Evolutionary conservation across 2,113 vertebrate genomes (phyloP).

Genomic region (Syrmaticus mikado): DNA sequence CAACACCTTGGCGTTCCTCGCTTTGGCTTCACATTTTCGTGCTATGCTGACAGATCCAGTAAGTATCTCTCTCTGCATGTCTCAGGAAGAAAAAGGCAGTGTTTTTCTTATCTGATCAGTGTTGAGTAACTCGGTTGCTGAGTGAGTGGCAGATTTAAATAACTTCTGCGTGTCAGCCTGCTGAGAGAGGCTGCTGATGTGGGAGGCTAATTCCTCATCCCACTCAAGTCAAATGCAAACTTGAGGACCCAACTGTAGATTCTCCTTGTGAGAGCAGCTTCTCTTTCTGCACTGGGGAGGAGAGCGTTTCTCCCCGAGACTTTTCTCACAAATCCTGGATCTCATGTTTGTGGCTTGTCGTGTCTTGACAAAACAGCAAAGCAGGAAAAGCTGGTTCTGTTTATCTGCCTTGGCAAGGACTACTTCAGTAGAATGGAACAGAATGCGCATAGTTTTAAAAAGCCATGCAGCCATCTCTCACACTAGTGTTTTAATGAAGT

Average conservation of each 20-base stretch:
- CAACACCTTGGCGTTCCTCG: conserved; percentile 92
- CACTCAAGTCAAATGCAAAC: background rate
- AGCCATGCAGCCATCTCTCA: background rate
- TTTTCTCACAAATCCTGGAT: background rate
- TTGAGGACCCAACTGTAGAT: background rate
- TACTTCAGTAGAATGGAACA: background rate
- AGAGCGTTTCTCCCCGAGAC: background rate
- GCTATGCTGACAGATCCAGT: conserved; percentile 99
- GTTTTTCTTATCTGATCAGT: conserved; percentile 42
- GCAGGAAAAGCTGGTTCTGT: conserved; percentile 58
- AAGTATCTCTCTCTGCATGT: conserved; percentile 74
- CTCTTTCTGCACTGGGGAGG: background rate
- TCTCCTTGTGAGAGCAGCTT: background rate
- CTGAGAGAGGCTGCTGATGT: conserved; percentile 21
- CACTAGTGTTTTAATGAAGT: background rate
- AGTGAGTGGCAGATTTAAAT: conserved; percentile 46
- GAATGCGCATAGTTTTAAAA: background rate
- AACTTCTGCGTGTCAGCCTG: conserved; percentile 6
- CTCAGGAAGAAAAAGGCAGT: background rate
- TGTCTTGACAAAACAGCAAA: conserved; percentile 53
- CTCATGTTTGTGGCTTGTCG: background rate
- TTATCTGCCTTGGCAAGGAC: conserved; percentile 10
- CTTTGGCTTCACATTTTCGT: conserved; percentile 92
- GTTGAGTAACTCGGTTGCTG: background rate
- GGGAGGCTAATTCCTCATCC: conserved; percentile 26